Evolutionary conservation across 30 jellyfish, hydroid and myxozoan genomes (phyloP).

Genomic region (Hydractinia symbiolongicarpus): DNA sequence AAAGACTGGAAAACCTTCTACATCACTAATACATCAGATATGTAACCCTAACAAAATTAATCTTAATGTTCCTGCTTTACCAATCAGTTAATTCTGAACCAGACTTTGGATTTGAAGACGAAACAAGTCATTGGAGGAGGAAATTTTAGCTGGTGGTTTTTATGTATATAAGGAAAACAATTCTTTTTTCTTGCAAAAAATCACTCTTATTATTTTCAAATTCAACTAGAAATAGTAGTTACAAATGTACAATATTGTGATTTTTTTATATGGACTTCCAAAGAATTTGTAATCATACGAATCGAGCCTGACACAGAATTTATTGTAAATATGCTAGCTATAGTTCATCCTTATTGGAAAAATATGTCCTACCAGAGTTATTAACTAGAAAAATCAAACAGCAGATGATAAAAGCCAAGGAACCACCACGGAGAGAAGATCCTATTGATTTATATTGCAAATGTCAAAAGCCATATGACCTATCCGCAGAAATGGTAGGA

Average conservation of each 20-base stretch:
- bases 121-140: slow-evolving; percentile 14
- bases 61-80: neutral
- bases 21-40: neutral
- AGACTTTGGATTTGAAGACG: neutral
- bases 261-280: slow-evolving; percentile 18
- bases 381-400: neutral
- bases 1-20: neutral
- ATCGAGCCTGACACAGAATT: neutral
- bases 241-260: slow-evolving; percentile 1
- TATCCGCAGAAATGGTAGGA: no score
- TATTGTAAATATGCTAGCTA: neutral
- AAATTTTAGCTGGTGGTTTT: neutral
- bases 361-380: neutral
- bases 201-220: neutral
- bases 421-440: no score
- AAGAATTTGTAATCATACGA: neutral
- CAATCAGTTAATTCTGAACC: neutral
- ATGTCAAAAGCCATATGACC: no score
- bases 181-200: neutral
- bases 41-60: neutral
- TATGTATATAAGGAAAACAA: neutral
- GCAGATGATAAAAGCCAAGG: neutral
- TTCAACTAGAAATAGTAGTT: slow-evolving; percentile 12
- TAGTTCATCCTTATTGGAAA: slow-evolving; percentile 5
- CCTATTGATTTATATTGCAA: no score